phyloP scores from a whole-genome alignment of 1,140 invertebrate species.

The Halesus radiatus region DNA sequence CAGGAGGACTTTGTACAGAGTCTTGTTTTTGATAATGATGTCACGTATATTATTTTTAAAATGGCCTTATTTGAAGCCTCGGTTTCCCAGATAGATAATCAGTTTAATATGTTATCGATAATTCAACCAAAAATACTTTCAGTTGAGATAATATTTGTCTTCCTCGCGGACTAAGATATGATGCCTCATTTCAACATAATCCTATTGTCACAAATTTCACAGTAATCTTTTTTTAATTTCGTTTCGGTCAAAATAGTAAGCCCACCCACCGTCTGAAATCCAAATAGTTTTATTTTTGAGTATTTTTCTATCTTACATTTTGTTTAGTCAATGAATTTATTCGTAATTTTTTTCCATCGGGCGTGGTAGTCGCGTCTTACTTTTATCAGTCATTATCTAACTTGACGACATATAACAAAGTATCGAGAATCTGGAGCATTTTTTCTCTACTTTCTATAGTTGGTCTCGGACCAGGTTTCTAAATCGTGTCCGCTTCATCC shows the following conservation, averaged over 20 bases:
- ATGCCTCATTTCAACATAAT: background rate
- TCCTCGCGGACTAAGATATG: background rate
- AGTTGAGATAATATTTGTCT: background rate
- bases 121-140: background rate
- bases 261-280: background rate
- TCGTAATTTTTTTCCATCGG: background rate
- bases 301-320: background rate
- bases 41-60: too few species aligned
- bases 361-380: background rate
- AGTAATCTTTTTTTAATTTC: background rate
- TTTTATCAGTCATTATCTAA: constrained; percentile 10
- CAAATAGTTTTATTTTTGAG: too few species aligned
- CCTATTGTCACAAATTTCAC: background rate
- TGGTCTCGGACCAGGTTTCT: constrained; percentile 7
- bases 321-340: background rate
- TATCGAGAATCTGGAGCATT: constrained; percentile 13
- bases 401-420: constrained; percentile 3
- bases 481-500: constrained; percentile 20
- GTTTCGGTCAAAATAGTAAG: background rate
- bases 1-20: too few species aligned
- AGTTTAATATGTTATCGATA: background rate
- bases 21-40: too few species aligned
- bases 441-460: constrained; percentile 21
- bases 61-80: too few species aligned
- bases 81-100: too few species aligned